phyloP scores from a whole-genome alignment of 2,888 invertebrate genomes.

The Allolobophora icterica region DNA sequence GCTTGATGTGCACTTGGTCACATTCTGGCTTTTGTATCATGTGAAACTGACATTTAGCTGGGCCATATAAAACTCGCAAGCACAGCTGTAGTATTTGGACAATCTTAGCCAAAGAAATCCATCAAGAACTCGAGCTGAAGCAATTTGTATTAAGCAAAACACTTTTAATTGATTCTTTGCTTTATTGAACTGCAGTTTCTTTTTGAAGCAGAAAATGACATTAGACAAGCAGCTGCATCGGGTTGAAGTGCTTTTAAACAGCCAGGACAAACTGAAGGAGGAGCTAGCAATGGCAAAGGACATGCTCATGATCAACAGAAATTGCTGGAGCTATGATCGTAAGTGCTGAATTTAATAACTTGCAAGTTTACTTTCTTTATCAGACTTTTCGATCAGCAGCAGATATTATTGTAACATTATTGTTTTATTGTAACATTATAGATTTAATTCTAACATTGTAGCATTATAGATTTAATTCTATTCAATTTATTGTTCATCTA shows the following conservation, averaged over 20 bases:
- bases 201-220: not conserved
- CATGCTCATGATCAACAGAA: conserved; percentile 68
- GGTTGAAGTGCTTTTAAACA: conserved; percentile 53
- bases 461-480: not conserved
- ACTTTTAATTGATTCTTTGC: too few relatives aligned
- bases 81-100: too few relatives aligned
- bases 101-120: too few relatives aligned
- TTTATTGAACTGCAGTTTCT: not conserved
- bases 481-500: conserved; percentile 7
- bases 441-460: too few relatives aligned
- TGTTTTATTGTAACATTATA: too few relatives aligned
- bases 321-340: conserved; percentile 71
- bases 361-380: not conserved
- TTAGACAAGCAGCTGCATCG: not conserved
- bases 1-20: too few relatives aligned
- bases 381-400: not conserved
- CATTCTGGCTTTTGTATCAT: too few relatives aligned
- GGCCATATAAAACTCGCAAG: too few relatives aligned
- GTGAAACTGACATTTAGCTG: too few relatives aligned
- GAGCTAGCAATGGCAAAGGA: conserved; percentile 69
- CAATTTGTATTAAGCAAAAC: too few relatives aligned
- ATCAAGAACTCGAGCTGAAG: too few relatives aligned
- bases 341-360: conserved; percentile 55
- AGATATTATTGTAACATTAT: too few relatives aligned
- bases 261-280: conserved; percentile 68